These are phyloP conservation scores for Sinhomidia bicolor DNA, from an alignment of 2,888 invertebrate genomes.

Conservation along the genomic window DNA sequence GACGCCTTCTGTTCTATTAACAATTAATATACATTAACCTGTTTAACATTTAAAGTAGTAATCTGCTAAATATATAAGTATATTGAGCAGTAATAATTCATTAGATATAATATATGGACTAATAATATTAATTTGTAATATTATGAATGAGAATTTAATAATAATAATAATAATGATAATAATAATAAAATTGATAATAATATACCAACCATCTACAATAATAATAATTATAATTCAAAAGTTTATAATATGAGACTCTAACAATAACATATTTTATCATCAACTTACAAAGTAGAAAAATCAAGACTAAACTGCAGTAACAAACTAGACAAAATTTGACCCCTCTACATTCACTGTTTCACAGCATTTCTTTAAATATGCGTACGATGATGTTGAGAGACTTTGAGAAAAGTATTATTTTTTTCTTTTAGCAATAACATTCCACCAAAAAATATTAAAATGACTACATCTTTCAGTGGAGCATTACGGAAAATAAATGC, in stretches of 20 bases:
- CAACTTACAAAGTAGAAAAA: slow-evolving; percentile 14
- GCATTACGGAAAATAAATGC: slow-evolving; percentile 39
- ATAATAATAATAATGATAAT: background rate
- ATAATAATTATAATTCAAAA: slow-evolving; percentile 8
- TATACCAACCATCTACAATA: background rate
- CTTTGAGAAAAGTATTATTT: background rate
- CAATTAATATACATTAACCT: slow-evolving; percentile 30
- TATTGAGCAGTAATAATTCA: slow-evolving; percentile 64
- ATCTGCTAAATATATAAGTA: slow-evolving; percentile 59
- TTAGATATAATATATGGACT: background rate
- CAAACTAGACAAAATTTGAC: background rate
- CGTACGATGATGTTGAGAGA: background rate
- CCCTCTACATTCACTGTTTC: slow-evolving; percentile 13
- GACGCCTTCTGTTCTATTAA: slow-evolving; percentile 25
- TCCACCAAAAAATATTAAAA: slow-evolving; percentile 45
- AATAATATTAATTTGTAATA: slow-evolving; percentile 6
- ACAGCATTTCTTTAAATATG: background rate
- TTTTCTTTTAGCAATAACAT: background rate
- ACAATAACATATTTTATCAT: slow-evolving; percentile 29
- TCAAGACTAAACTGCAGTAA: background rate
- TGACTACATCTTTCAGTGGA: slow-evolving; percentile 58
- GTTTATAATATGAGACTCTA: slow-evolving; percentile 24
- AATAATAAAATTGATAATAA: background rate
- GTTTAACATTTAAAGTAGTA: slow-evolving; percentile 11
- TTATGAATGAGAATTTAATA: slow-evolving; percentile 38